These are phyloP conservation scores for Ichneumon xanthorius DNA, from an alignment of 2,888 invertebrate species.

Conservation along the genomic window DNA sequence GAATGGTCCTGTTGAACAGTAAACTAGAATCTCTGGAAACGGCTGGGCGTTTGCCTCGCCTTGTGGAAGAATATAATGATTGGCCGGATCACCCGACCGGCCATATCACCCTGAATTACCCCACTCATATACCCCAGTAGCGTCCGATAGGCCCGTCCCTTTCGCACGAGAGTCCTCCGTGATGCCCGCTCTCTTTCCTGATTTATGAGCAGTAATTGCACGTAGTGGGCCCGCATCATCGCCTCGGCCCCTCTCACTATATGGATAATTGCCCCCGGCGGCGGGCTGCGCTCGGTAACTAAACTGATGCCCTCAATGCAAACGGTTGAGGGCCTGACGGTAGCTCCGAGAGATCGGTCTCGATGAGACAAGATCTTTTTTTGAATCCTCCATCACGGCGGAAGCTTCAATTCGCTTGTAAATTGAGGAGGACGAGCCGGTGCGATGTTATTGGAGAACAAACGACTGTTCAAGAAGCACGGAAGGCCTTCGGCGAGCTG, in stretches of 20 bases:
- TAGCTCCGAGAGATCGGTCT: constrained; percentile 58
- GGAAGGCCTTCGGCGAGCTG: background rate
- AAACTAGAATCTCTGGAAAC: background rate
- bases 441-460: constrained; percentile 21
- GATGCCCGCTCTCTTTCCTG: constrained; percentile 68
- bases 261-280: constrained; percentile 71
- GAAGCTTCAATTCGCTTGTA: constrained; percentile 40
- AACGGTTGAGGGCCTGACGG: constrained; percentile 30
- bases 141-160: background rate
- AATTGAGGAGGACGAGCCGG: constrained; percentile 50
- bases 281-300: constrained; percentile 65
- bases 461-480: constrained; percentile 8
- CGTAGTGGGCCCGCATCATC: constrained; percentile 72
- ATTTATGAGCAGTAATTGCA: constrained; percentile 77
- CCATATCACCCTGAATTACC: background rate
- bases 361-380: constrained; percentile 58
- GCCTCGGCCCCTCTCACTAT: constrained; percentile 60
- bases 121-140: background rate
- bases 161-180: constrained; percentile 40
- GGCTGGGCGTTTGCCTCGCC: background rate
- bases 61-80: background rate
- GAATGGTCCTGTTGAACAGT: background rate
- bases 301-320: constrained; percentile 64
- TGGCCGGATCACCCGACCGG: background rate
- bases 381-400: constrained; percentile 25